phyloP scores from a whole-genome alignment of 2,888 invertebrate genomes.

The Drosophila acutilabella region DNA sequence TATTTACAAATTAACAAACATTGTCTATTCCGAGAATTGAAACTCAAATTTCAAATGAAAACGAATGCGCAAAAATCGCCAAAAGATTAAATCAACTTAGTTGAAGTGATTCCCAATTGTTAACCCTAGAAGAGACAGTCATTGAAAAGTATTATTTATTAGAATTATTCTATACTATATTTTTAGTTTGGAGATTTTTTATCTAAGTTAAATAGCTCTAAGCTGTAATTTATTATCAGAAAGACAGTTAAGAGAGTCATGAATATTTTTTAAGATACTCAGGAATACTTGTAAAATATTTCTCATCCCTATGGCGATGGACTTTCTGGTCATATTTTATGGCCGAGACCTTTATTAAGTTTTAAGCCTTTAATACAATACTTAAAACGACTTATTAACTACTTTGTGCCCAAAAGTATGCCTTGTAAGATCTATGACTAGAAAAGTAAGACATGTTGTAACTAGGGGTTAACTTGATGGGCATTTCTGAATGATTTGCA shows the following conservation, averaged over 20 bases:
- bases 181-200: no score
- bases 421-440: background rate
- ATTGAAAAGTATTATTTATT: no score
- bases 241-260: no score
- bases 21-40: constrained; percentile 39
- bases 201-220: no score
- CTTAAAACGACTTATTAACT: background rate
- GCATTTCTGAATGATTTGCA: background rate
- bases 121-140: constrained; percentile 16
- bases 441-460: background rate
- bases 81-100: constrained; percentile 20
- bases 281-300: no score
- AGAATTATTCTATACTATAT: no score
- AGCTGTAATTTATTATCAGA: background rate
- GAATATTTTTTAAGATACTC: no score
- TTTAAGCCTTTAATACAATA: no score
- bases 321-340: no score
- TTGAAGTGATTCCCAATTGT: constrained; percentile 12
- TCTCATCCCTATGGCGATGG: no score
- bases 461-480: background rate
- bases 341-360: background rate
- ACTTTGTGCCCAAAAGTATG: constrained; percentile 19
- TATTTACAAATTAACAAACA: constrained; percentile 38
- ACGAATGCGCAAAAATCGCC: constrained; percentile 32
- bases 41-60: constrained; percentile 28